Percentiles rank a stretch among this genome's conserved stretches.
Evolutionary conservation across 2,113 vertebrate species (phyloP).

Genomic region (Corvus moneduloides): DNA sequence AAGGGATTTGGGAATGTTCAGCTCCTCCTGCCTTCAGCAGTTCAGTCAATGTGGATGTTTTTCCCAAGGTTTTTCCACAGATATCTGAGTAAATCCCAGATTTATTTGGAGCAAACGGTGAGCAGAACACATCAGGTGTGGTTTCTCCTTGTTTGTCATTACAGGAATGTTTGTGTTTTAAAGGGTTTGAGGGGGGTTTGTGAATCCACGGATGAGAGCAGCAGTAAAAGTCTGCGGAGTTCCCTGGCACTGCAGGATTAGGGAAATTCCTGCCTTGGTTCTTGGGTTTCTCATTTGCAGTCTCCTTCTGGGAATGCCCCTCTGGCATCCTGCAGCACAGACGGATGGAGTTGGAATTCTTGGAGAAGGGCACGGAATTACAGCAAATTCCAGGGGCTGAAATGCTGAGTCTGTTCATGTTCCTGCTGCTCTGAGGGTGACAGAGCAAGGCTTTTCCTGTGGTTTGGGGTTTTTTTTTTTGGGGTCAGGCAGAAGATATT

Average conservation of each 20-base stretch:
- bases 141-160: not conserved
- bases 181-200: not conserved
- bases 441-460: not conserved
- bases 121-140: not conserved
- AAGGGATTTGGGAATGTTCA: not conserved
- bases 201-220: not conserved
- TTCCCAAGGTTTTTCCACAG: not conserved
- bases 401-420: not conserved
- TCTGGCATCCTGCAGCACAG: not conserved
- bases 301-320: conserved; percentile 13
- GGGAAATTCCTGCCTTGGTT: conserved; percentile 1
- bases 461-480: not conserved
- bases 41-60: not conserved
- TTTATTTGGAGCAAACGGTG: not conserved
- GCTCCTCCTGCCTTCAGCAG: not conserved
- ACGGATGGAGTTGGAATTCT: conserved; percentile 23
- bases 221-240: not conserved
- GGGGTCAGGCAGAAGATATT: not conserved
- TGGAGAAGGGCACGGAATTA: not conserved
- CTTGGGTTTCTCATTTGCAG: conserved; percentile 1
- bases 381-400: not conserved
- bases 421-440: not conserved
- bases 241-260: not conserved
- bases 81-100: not conserved
- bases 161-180: not conserved